phyloP scores from a whole-genome alignment of 2,113 vertebrate species.

The Melanerpes aurifrons region DNA sequence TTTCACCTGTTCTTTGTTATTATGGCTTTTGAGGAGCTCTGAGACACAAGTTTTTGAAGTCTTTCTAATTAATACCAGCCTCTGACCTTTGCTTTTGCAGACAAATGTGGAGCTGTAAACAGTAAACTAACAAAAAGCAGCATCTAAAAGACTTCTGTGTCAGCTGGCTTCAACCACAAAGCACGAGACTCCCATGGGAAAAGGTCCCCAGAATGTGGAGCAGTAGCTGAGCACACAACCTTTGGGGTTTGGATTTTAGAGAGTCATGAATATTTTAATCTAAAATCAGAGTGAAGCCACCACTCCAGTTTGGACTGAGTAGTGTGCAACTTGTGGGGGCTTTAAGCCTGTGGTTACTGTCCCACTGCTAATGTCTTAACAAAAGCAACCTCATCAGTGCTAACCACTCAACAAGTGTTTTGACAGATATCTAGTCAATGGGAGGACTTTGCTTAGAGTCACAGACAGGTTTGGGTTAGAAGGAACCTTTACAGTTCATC shows the following conservation, averaged over 20 bases:
- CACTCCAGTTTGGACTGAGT: not conserved
- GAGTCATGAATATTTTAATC: not conserved
- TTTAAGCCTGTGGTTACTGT: not conserved
- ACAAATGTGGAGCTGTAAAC: not conserved
- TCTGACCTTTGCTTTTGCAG: not conserved
- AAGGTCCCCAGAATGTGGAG: not conserved
- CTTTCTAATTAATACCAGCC: not conserved
- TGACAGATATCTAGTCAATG: not conserved
- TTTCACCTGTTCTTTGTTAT: not conserved
- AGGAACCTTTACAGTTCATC: no score
- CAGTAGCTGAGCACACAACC: not conserved
- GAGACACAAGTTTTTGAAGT: not conserved
- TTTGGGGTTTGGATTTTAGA: not conserved
- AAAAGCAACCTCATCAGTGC: rapidly evolving
- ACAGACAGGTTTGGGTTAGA: no score
- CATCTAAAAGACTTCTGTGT: not conserved
- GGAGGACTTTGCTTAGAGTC: not conserved
- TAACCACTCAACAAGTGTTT: not conserved
- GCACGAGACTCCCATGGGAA: not conserved
- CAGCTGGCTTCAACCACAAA: not conserved
- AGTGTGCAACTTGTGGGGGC: no score
- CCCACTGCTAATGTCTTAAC: no score
- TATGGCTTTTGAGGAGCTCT: not conserved
- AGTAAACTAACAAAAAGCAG: not conserved
- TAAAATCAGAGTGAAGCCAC: not conserved